Evolutionary conservation across 2,888 invertebrate genomes (phyloP).

Genomic region (Strigamia crassipes): DNA sequence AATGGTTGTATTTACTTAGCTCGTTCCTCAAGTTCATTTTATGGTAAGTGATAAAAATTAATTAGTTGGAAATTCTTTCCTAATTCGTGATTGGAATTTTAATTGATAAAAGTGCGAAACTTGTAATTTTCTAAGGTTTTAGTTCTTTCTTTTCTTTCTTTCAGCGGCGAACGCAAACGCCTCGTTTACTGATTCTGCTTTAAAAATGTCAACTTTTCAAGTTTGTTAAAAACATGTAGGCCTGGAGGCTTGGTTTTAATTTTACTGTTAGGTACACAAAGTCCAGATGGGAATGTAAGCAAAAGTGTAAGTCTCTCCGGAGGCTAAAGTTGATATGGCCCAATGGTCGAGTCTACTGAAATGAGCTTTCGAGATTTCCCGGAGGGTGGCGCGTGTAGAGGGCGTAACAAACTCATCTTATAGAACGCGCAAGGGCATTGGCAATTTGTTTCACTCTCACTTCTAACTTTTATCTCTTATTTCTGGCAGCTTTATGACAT

Average conservation of each 20-base stretch:
- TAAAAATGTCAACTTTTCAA: neutral
- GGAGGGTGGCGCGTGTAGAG: slow-evolving; percentile 42
- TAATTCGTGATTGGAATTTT: slow-evolving; percentile 40
- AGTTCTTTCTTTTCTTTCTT: neutral
- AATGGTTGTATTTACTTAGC: neutral
- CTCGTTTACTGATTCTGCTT: neutral
- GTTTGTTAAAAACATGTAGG: neutral
- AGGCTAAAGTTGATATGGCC: slow-evolving; percentile 40
- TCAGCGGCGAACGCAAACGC: neutral
- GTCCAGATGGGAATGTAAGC: slow-evolving; percentile 38
- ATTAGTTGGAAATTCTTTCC: slow-evolving; percentile 34
- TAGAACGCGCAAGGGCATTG: slow-evolving; percentile 36
- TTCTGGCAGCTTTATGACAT: slow-evolving; percentile 35
- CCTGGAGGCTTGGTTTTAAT: slow-evolving; percentile 6
- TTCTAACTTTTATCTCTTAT: slow-evolving; percentile 36
- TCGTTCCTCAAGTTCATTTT: slow-evolving; percentile 20
- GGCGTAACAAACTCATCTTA: slow-evolving; percentile 42
- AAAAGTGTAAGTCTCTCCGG: slow-evolving; percentile 42
- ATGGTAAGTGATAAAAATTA: slow-evolving; percentile 15
- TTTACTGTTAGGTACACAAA: slow-evolving; percentile 35
- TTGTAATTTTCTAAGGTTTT: neutral
- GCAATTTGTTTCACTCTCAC: slow-evolving; percentile 35
- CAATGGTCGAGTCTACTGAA: slow-evolving; percentile 42
- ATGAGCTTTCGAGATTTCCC: slow-evolving; percentile 40
- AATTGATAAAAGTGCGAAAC: slow-evolving; percentile 2